Conservation (phyloP, 2,113 vertebrate genomes). For the Mustelus asterias region DNA sequence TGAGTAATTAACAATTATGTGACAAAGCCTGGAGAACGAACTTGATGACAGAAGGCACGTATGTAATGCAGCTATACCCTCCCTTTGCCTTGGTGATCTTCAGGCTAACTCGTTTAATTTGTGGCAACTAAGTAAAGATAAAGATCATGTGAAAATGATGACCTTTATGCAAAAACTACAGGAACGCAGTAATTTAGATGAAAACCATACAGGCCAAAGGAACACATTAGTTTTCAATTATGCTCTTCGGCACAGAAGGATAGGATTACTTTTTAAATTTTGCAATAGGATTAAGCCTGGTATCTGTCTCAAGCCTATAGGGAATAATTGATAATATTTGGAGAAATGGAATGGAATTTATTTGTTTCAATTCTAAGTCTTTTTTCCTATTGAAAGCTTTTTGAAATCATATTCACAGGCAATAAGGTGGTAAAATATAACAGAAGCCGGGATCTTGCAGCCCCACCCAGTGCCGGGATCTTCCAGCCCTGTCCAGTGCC, state of each 20-base stretch:
- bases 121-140: background rate
- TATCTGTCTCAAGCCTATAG: background rate
- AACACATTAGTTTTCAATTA: slow-evolving; percentile 15
- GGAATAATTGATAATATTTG: background rate
- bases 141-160: background rate
- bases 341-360: too few relatives aligned
- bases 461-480: too few relatives aligned
- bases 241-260: background rate
- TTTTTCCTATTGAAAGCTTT: background rate
- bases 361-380: background rate
- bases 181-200: background rate
- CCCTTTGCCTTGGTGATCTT: background rate
- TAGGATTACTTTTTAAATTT: slow-evolving; percentile 3
- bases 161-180: background rate
- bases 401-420: background rate
- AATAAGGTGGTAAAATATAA: background rate
- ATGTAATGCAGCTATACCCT: background rate
- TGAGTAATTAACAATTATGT: background rate
- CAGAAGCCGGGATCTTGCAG: background rate
- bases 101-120: background rate
- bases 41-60: background rate
- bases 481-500: too few relatives aligned
- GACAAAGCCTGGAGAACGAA: background rate
- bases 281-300: background rate
- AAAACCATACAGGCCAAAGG: slow-evolving; percentile 2